phyloP scores from a whole-genome alignment of 2,888 invertebrate species.

The Pyrrhia umbra region DNA sequence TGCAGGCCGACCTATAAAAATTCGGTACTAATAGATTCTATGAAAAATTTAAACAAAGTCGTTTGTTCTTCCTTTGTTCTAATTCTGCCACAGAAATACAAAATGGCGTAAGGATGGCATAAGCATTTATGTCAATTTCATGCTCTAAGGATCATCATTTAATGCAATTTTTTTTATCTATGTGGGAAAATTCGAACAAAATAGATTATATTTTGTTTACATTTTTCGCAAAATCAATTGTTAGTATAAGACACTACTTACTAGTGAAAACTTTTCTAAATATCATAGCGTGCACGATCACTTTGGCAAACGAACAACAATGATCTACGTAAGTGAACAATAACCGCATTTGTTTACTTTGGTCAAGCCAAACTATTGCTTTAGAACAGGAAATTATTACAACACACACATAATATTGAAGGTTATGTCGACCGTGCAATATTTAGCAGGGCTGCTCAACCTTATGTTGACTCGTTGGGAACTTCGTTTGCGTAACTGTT shows the following conservation, averaged over 20 bases:
- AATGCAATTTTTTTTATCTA: too few relatives aligned
- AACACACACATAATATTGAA: slow-evolving; percentile 74
- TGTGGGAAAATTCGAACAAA: too few relatives aligned
- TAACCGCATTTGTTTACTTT: slow-evolving; percentile 72
- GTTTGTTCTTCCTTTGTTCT: too few relatives aligned
- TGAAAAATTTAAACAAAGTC: too few relatives aligned
- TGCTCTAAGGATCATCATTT: too few relatives aligned
- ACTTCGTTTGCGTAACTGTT: neutral
- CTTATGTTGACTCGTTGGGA: slow-evolving; percentile 27
- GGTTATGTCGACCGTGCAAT: slow-evolving; percentile 66
- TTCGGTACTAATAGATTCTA: too few relatives aligned
- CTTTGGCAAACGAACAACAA: slow-evolving; percentile 56
- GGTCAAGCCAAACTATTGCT: slow-evolving; percentile 71
- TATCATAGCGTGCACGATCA: slow-evolving; percentile 76
- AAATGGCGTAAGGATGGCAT: too few relatives aligned
- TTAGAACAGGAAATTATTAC: slow-evolving; percentile 78
- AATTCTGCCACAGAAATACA: too few relatives aligned
- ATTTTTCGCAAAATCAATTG: too few relatives aligned
- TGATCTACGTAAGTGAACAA: slow-evolving; percentile 70
- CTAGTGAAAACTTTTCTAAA: slow-evolving; percentile 75
- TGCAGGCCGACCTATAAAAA: too few relatives aligned
- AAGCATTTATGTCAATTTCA: too few relatives aligned
- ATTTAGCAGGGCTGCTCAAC: slow-evolving; percentile 66
- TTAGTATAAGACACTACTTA: slow-evolving; percentile 65
- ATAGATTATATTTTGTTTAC: too few relatives aligned